Base-by-base conservation (phyloP, 1,140 invertebrate genomes). In the Oncopodura yosiiana region DNA sequence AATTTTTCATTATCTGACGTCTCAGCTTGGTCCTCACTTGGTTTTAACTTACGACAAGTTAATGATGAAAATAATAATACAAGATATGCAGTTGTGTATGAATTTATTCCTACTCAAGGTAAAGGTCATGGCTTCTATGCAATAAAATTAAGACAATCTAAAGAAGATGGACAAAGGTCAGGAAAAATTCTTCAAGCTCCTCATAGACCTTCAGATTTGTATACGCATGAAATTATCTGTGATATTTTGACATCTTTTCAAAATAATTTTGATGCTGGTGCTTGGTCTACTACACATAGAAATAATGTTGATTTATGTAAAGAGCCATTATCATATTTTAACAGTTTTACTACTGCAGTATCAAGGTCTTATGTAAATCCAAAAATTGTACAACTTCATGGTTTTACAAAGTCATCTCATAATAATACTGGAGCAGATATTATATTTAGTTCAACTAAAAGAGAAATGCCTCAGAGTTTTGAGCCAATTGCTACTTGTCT, bases 181-280 rank as follows among this genome's bases (percentile, higher is more conserved):
- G 46, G 46, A 18, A 49, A 14, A 6, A 11, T 53, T 46, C 29
- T 53, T 2, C 42, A 55, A 46, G 53, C 53, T 39, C 53, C 53
- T 0, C 53, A 55, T 19, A 16, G 23, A n/a, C 53, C 53, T 18
- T 55, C 53, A 0, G 53, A 55, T 19, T 19, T 48, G 2, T 21
- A 38, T 11, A 55, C 53, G 2, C 34, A 48, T 21, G 21, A 34
- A 29, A 55, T 55, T 21, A 27, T 38, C 3, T 39, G 4, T 23
- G 3, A 48, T n/a, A 18, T 55, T 3, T 41, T 48, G 14, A 2
- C 27, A 5, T n/a, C n/a, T n/a, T n/a, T 34, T 8, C 16, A 30
- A 16, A 34, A 19, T 14, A 19, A 48, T 23, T 48, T 48, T 29
- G 24, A 19, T n/a, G 53, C 32, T 12, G 44, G n/a, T 3, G 53